Percentiles rank a stretch among this genome's conserved stretches.
These are phyloP conservation scores for Hyposmocoma kahamanoa DNA, from an alignment of 1,140 invertebrate genomes.

Conservation along the genomic window DNA sequence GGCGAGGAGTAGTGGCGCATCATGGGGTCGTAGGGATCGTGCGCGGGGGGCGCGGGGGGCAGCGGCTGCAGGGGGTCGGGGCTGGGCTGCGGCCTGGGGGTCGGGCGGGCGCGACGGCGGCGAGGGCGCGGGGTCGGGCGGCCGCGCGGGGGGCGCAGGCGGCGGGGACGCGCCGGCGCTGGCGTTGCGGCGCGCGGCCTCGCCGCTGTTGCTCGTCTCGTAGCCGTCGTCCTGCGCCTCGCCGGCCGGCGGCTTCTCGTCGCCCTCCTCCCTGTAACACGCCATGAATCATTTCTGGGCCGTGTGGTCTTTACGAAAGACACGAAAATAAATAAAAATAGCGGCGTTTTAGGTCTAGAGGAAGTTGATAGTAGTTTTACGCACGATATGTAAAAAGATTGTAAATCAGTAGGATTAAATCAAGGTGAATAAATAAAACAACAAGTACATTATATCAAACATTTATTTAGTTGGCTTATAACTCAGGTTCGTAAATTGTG, in stretches of 20 bases:
- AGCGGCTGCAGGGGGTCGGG: constrained; percentile 27
- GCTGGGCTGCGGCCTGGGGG: constrained; percentile 12
- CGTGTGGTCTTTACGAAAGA: no score
- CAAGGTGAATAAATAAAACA: no score
- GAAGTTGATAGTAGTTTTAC: no score
- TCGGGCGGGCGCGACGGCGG: constrained; percentile 16
- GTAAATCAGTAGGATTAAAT: no score
- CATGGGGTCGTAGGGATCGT: constrained; percentile 38
- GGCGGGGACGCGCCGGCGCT: constrained; percentile 16
- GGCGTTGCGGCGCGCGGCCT: constrained; percentile 58
- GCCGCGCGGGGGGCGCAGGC: constrained; percentile 33
- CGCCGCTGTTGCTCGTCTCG: constrained; percentile 88
- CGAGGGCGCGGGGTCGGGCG: constrained; percentile 35
- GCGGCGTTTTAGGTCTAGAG: no score
- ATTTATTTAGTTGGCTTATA: no score
- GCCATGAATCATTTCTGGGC: no score
- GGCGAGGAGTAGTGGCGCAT: constrained; percentile 33
- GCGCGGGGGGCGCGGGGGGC: constrained; percentile 10
- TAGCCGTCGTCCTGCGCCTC: constrained; percentile 89
- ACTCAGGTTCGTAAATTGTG: no score
- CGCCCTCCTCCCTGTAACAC: constrained; percentile 60
- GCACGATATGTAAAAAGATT: no score
- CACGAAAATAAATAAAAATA: no score
- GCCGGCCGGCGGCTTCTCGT: constrained; percentile 70
- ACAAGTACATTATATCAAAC: no score